phyloP scores from a whole-genome alignment of 92 coral and sea anemone species.

The Porites lobata region DNA sequence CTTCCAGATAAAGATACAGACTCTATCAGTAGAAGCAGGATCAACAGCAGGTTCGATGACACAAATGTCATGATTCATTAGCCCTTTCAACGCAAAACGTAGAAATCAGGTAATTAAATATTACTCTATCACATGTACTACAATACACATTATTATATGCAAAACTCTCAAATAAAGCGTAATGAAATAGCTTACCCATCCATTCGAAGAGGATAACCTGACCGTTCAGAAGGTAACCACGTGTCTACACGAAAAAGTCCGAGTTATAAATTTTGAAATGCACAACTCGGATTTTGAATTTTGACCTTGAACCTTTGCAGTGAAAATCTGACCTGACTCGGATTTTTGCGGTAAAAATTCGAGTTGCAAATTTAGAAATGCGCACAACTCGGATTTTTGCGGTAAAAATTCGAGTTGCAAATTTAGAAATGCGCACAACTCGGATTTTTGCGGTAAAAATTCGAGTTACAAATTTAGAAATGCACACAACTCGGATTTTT shows the following conservation, averaged over 20 bases:
- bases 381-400: no score
- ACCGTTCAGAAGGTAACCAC: neutral
- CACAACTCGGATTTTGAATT: constrained; percentile 3
- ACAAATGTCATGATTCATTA: constrained; percentile 5
- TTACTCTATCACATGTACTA: neutral
- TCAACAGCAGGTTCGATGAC: constrained; percentile 11
- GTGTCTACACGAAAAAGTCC: neutral
- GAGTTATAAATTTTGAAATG: constrained; percentile 1
- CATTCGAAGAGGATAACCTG: no score
- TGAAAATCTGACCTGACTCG: neutral
- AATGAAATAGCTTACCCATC: neutral
- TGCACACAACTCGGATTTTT: no score
- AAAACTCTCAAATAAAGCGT: no score
- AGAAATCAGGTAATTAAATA: neutral
- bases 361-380: no score
- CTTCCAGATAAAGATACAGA: no score
- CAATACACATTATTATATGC: no score
- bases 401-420: no score
- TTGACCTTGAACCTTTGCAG: neutral
- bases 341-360: no score
- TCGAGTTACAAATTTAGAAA: no score
- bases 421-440: no score
- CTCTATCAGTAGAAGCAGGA: neutral
- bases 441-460: no score
- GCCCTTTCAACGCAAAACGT: neutral